These are phyloP conservation scores for Cosmia pyralina DNA, from an alignment of 2,888 invertebrate genomes.

Conservation along the genomic window DNA sequence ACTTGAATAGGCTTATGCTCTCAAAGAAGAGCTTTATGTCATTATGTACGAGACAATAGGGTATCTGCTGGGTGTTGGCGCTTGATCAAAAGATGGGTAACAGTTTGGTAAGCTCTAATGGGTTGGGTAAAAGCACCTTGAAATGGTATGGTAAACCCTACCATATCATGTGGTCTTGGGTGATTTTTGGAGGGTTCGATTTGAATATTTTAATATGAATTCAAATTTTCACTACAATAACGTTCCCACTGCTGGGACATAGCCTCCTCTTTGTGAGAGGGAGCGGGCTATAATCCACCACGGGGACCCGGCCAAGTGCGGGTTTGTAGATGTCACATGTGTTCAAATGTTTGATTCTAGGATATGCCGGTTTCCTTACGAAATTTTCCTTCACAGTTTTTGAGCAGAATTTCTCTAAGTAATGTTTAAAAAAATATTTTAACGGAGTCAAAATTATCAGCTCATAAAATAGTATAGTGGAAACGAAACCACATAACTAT, in stretches of 20 bases:
- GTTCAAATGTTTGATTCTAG: background rate
- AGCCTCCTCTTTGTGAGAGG: background rate
- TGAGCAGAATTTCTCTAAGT: background rate
- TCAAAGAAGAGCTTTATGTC: conserved; percentile 46
- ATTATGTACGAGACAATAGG: conserved; percentile 39
- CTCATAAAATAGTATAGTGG: background rate
- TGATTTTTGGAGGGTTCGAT: background rate
- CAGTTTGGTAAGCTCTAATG: background rate
- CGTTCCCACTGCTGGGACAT: background rate
- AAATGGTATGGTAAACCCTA: conserved; percentile 4
- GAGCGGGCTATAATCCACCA: too few relatives aligned
- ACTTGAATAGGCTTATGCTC: conserved; percentile 47
- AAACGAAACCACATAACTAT: background rate
- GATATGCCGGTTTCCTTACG: too few relatives aligned
- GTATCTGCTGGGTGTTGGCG: conserved; percentile 10
- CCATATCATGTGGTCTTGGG: background rate
- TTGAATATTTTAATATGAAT: background rate
- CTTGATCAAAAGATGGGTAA: conserved; percentile 20
- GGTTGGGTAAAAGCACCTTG: background rate
- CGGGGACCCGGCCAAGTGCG: too few relatives aligned
- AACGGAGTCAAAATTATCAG: background rate
- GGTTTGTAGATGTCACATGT: background rate
- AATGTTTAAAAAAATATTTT: background rate
- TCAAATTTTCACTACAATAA: background rate
- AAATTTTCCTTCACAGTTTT: background rate